Evolutionary conservation across 64 coral and sea anemone genomes (phyloP).

Genomic region (Hydrozoanthus tunicans): DNA sequence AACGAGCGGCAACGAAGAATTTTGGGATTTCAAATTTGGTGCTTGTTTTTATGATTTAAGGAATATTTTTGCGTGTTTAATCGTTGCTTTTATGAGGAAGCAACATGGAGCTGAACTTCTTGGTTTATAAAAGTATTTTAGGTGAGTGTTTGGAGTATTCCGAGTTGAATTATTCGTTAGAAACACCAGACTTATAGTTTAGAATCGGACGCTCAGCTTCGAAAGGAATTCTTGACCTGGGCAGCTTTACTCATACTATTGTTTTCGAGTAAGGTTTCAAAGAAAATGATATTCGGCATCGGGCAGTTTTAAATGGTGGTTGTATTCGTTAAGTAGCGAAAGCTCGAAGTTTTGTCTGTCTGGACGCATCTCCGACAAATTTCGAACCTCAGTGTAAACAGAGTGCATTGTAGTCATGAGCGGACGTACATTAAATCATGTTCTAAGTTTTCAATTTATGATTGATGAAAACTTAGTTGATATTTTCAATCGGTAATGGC

Average conservation of each 20-base stretch:
- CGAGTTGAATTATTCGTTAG: not conserved
- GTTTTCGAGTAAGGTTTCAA: not conserved
- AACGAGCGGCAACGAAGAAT: conserved; percentile 39
- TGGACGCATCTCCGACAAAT: not conserved
- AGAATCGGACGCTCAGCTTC: not conserved
- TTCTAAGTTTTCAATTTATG: not conserved
- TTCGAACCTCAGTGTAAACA: conserved; percentile 24
- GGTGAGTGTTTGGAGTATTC: conserved; percentile 25
- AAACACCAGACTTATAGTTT: not conserved
- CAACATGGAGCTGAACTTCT: conserved; percentile 17
- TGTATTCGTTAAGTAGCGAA: not conserved
- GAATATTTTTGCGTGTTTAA: not conserved
- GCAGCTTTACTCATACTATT: not conserved
- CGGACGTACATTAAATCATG: not conserved
- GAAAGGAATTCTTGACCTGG: not conserved
- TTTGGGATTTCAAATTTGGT: conserved; percentile 34
- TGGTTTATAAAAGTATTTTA: conserved; percentile 1
- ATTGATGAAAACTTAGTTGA: not conserved
- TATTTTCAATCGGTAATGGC: too few species aligned
- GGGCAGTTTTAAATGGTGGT: not conserved
- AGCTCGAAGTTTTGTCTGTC: not conserved
- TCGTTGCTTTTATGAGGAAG: not conserved
- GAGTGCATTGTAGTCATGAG: not conserved
- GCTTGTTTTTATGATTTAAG: conserved; percentile 22
- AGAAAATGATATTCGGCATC: too few species aligned